phyloP scores from a whole-genome alignment of 2,888 invertebrate genomes.

The Zele albiditarsus region DNA sequence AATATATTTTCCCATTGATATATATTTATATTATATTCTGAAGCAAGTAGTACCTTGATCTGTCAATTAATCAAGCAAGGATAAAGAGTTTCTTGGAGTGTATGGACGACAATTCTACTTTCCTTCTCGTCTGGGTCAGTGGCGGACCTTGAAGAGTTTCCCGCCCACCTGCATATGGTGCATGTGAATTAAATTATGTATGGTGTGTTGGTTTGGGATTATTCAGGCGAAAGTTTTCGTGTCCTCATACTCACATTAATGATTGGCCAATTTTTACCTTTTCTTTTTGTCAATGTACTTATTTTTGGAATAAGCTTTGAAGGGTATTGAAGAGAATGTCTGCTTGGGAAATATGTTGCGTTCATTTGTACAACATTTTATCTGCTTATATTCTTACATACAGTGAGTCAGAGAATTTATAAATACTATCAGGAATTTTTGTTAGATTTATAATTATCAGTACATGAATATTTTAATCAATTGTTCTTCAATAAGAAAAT shows the following conservation, averaged over 20 bases:
- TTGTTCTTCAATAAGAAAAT: too few species aligned
- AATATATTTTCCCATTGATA: background rate
- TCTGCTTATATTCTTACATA: too few species aligned
- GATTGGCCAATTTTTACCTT: background rate
- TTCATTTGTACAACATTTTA: too few species aligned
- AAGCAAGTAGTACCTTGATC: conserved; percentile 28
- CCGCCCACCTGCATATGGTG: background rate
- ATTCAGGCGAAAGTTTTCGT: conserved; percentile 15
- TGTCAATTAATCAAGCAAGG: conserved; percentile 32
- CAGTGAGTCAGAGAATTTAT: too few species aligned
- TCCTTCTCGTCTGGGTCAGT: conserved; percentile 54
- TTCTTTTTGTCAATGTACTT: background rate
- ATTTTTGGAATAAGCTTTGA: too few species aligned
- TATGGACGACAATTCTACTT: conserved; percentile 43
- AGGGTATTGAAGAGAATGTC: too few species aligned
- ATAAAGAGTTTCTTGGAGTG: background rate
- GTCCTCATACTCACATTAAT: background rate
- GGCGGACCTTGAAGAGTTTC: conserved; percentile 49
- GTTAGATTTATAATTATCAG: too few species aligned
- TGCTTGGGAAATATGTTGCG: too few species aligned
- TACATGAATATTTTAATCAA: too few species aligned
- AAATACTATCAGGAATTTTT: too few species aligned
- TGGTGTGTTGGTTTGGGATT: background rate
- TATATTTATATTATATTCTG: background rate
- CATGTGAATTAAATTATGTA: background rate